A percentile compares a stretch with the other conserved stretches of the same genome.
phyloP scores from a whole-genome alignment of 2,888 invertebrate genomes.

The Hofmannophila pseudospretella region DNA sequence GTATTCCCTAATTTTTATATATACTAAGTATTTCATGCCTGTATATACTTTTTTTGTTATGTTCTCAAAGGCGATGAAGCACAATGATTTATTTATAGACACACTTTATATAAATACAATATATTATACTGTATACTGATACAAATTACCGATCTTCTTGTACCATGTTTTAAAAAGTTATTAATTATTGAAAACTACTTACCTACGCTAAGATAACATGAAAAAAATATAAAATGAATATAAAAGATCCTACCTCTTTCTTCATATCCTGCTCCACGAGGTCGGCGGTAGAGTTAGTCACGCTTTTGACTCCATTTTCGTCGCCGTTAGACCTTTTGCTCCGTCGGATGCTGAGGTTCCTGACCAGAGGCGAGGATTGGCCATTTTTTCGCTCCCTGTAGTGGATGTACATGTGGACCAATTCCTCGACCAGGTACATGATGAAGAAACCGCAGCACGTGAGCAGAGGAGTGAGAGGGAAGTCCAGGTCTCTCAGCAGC shows the following conservation, averaged over 20 bases:
- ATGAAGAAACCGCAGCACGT: conserved; percentile 87
- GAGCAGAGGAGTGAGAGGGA: conserved; percentile 83
- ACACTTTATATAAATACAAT: no score
- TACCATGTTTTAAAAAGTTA: no score
- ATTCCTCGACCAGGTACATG: conserved; percentile 88
- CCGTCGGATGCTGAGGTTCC: conserved; percentile 62
- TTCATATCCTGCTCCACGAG: conserved; percentile 48
- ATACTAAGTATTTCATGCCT: no score
- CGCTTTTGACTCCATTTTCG: conserved; percentile 42
- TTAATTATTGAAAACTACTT: no score
- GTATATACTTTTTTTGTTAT: no score
- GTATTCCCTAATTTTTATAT: no score
- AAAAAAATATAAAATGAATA: no score
- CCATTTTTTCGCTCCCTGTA: conserved; percentile 59
- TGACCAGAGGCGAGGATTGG: conserved; percentile 44
- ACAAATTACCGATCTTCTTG: no score
- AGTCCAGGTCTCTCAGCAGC: conserved; percentile 67
- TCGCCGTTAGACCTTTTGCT: conserved; percentile 35
- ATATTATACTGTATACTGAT: no score
- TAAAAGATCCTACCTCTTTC: conserved; percentile 39
- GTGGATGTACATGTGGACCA: conserved; percentile 84
- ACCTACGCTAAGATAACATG: no score
- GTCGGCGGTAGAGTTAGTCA: conserved; percentile 64
- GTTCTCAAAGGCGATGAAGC: no score
- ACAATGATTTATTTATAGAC: no score